Evolutionary conservation across 2,888 invertebrate species (phyloP), one percentile per base, ranked within the genome.

Genomic region (Thymelicus lineola): DNA sequence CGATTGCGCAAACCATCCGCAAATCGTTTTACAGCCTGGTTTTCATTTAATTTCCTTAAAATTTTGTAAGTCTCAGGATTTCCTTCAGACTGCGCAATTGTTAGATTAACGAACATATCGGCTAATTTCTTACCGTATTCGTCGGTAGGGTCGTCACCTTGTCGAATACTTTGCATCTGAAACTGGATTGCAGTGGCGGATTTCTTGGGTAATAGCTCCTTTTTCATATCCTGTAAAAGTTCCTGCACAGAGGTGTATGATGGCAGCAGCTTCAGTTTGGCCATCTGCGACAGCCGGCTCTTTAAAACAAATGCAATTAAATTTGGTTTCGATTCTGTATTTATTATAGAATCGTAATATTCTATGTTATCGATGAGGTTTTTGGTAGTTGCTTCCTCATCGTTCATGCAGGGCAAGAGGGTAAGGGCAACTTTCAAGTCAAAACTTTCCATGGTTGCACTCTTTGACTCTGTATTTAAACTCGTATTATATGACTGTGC

Each of bases 101-200:
- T 53, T 53, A 53, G 50, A 53, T 53, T 53, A 4, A 53, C 50
- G 17, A 53, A 53, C 10, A 53, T 9, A 7, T 17, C 15, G 6
- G 50, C 6, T 17, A 53, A 53, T 53, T 53, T 53, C 50, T 53
- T 53, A 53, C 50, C 50, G 17, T 53, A 53, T 53, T 53, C 50
- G 17, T 53, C 17, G 6, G 50, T 53, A 6, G 50, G 7, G 50
- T 53, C 50, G 50, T 53, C 50, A 53, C 50, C 50, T 53, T 53
- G 50, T 4, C 50, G 17, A 53, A 53, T 53, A 15, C 6, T 17
- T 20, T 53, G 50, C 50, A 53, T 53, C 50, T 17, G 50, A 17
- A 17, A 6, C 17, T 20, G 17, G 50, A 17, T 17, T 9, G 17
- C 17, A 0, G 17, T 20, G 6, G 50, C 9, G 6, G 50, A 53